A percentile compares a stretch with the other conserved stretches of the same genome.
These are phyloP conservation scores for Prolemur simus DNA, from an alignment of 2,113 vertebrate species.

Conservation along the genomic window DNA sequence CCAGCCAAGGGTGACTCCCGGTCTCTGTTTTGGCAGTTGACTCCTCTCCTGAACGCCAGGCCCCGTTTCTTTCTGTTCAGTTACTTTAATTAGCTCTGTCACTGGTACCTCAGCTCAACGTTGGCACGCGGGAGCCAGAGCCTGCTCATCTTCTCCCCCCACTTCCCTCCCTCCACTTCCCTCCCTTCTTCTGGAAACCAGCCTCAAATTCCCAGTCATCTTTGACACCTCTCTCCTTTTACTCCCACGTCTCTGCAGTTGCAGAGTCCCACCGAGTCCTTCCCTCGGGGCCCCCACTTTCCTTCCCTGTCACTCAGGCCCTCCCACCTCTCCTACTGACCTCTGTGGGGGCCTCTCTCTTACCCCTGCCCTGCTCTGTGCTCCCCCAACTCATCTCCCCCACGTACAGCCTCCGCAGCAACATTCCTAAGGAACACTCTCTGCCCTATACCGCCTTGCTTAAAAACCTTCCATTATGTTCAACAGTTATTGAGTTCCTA, in stretches of 20 bases:
- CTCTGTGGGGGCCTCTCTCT: not conserved
- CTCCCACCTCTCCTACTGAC: not conserved
- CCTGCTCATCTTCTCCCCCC: not conserved
- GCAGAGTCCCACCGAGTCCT: not conserved
- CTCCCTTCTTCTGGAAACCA: not conserved
- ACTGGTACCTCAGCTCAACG: not conserved
- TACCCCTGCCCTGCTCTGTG: not conserved
- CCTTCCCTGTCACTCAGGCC: not conserved
- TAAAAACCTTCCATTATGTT: constrained; percentile 56
- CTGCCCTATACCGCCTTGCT: not conserved
- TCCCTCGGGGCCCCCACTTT: not conserved
- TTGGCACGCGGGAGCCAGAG: not conserved
- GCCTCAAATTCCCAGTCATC: not conserved
- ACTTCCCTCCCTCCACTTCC: not conserved
- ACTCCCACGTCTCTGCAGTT: not conserved
- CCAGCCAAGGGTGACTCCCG: not conserved
- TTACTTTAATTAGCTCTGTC: constrained; percentile 39
- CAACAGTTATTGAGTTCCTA: constrained; percentile 43
- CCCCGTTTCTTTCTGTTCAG: not conserved
- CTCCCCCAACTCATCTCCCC: not conserved
- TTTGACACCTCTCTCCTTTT: not conserved
- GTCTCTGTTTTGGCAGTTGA: not conserved
- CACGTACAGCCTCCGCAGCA: not conserved
- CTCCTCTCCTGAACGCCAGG: not conserved
- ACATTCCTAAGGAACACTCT: not conserved